phyloP scores from a whole-genome alignment of 92 coral and sea anemone species.

The Montipora capitata region DNA sequence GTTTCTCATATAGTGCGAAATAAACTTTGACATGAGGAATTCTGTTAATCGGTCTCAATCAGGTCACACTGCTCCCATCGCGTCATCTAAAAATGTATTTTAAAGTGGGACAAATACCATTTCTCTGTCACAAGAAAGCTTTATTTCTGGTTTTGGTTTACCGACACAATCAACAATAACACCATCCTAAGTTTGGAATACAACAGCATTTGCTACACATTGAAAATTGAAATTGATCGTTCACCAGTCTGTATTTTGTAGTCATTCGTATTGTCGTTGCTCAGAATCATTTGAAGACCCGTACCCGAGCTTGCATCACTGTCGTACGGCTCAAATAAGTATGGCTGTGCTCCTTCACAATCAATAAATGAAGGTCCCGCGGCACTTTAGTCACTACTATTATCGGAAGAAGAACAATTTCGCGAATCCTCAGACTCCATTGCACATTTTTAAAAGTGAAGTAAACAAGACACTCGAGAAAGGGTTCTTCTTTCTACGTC shows the following conservation, averaged over 20 bases:
- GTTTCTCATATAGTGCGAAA: neutral
- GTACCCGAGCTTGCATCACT: constrained; percentile 23
- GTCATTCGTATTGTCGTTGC: constrained; percentile 15
- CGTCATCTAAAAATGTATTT: neutral
- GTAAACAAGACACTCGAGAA: neutral
- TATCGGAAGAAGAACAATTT: neutral
- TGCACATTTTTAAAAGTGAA: neutral
- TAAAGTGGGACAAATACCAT: neutral
- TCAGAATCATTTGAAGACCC: neutral
- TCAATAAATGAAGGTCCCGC: neutral
- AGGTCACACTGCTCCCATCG: too few relatives aligned
- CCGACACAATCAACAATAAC: neutral
- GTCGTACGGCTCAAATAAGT: constrained; percentile 41
- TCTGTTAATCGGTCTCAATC: too few relatives aligned
- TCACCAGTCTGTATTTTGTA: constrained; percentile 54
- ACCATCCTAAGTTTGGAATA: neutral
- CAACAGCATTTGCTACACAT: neutral
- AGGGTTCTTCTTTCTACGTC: constrained; percentile 18
- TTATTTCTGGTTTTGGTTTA: neutral
- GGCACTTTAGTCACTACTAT: neutral
- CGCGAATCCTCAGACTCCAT: constrained; percentile 15
- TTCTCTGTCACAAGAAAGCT: neutral
- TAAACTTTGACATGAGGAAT: neutral
- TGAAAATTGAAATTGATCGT: neutral
- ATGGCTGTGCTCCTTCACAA: constrained; percentile 21